Evolutionary conservation across 2,888 invertebrate species (phyloP).

Genomic region (Epiblema foenella): DNA sequence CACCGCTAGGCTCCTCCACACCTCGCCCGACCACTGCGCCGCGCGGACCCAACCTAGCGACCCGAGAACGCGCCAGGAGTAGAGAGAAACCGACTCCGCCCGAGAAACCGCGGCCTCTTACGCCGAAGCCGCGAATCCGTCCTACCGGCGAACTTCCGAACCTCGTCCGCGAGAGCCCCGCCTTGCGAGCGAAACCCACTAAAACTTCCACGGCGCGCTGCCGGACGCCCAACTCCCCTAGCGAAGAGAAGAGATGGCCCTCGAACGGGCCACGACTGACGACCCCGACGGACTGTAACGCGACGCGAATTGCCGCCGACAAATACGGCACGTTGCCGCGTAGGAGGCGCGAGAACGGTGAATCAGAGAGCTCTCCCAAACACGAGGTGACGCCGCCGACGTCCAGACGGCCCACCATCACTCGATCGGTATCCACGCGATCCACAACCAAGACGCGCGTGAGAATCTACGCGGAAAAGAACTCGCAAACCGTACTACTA

Average conservation of each 20-base stretch:
- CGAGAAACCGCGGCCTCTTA: constrained; percentile 76
- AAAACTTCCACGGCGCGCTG: constrained; percentile 85
- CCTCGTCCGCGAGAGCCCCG: constrained; percentile 79
- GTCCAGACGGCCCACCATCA: constrained; percentile 71
- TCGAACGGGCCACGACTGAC: constrained; percentile 76
- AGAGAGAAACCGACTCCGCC: constrained; percentile 84
- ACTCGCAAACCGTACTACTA: constrained; percentile 90
- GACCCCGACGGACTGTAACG: constrained; percentile 64
- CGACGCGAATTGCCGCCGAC: constrained; percentile 84
- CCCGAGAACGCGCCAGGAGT: constrained; percentile 85
- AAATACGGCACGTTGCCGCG: constrained; percentile 92
- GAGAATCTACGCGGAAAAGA: constrained; percentile 92
- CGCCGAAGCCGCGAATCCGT: constrained; percentile 78
- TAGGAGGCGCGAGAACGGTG: constrained; percentile 86
- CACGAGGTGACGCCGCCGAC: constrained; percentile 70
- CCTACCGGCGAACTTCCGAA: constrained; percentile 83
- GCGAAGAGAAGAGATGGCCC: constrained; percentile 90
- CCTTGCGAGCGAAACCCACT: constrained; percentile 76
- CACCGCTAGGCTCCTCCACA: constrained; percentile 81
- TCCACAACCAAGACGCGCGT: constrained; percentile 76
- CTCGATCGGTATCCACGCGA: constrained; percentile 73
- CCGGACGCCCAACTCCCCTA: constrained; percentile 86
- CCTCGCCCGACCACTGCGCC: constrained; percentile 81
- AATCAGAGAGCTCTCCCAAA: constrained; percentile 83
- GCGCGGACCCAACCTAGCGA: constrained; percentile 79